phyloP scores from a whole-genome alignment of 2,113 vertebrate species.

The Hirundichthys speculiger region DNA sequence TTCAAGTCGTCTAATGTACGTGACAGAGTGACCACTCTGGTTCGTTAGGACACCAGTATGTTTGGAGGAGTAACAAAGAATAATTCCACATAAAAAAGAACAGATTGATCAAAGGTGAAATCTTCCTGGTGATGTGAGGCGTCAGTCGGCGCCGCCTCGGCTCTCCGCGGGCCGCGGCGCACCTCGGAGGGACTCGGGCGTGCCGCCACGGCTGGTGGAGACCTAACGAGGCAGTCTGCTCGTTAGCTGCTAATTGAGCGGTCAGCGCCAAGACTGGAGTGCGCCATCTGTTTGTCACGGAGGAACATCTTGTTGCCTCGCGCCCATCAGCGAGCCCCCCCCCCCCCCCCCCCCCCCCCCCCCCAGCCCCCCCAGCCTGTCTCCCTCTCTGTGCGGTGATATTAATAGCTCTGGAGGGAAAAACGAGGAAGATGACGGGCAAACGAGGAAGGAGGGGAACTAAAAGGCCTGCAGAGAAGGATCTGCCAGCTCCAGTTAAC shows the following conservation, averaged over 20 bases:
- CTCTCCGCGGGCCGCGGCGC: slow-evolving; percentile 33
- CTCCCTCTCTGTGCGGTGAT: slow-evolving; percentile 68
- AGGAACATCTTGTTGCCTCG: slow-evolving; percentile 82
- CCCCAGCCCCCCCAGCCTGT: too few species aligned
- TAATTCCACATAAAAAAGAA: too few species aligned
- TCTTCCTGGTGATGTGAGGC: too few species aligned
- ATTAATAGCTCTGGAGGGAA: slow-evolving; percentile 79
- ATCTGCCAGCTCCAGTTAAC: slow-evolving; percentile 53
- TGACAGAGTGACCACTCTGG: too few species aligned
- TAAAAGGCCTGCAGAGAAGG: slow-evolving; percentile 52
- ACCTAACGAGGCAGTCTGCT: slow-evolving; percentile 75
- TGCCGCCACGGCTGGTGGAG: slow-evolving; percentile 46
- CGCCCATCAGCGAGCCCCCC: slow-evolving; percentile 59
- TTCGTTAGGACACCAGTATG: too few species aligned
- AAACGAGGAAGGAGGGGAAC: slow-evolving; percentile 13
- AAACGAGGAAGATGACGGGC: slow-evolving; percentile 27
- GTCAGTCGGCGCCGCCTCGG: slow-evolving; percentile 35
- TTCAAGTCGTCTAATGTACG: too few species aligned
- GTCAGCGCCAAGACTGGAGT: slow-evolving; percentile 80
- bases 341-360: slow-evolving; percentile 38
- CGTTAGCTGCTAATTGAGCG: slow-evolving; percentile 82
- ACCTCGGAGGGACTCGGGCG: slow-evolving; percentile 38
- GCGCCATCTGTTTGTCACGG: slow-evolving; percentile 83
- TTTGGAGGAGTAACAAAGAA: too few species aligned
- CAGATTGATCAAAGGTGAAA: too few species aligned